Evolutionary conservation across 2,888 invertebrate genomes (phyloP).

Genomic region (Schrankia costaestrigalis): DNA sequence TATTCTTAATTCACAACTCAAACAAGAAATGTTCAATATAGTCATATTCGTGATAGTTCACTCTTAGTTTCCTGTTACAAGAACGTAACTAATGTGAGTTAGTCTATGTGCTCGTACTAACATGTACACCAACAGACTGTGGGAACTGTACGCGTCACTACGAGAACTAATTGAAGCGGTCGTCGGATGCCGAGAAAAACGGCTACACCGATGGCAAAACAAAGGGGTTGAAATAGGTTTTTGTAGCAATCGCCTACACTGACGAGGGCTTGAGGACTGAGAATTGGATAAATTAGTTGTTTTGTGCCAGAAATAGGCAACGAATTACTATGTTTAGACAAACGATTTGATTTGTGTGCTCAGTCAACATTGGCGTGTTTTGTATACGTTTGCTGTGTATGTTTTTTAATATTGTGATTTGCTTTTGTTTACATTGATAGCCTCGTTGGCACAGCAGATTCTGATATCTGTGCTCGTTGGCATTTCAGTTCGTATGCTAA

Average conservation of each 20-base stretch:
- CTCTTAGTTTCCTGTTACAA: background rate
- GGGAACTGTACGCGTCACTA: constrained; percentile 20
- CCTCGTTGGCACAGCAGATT: too few species aligned
- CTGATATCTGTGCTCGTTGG: too few species aligned
- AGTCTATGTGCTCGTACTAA: too few species aligned
- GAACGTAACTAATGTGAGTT: too few species aligned
- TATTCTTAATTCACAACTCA: too few species aligned
- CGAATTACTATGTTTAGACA: background rate
- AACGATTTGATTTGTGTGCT: background rate
- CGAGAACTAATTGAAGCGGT: constrained; percentile 44
- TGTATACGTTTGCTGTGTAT: too few species aligned
- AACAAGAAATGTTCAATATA: too few species aligned
- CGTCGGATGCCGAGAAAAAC: constrained; percentile 32
- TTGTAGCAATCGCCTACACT: constrained; percentile 33
- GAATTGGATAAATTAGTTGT: constrained; percentile 42
- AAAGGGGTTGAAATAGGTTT: constrained; percentile 38
- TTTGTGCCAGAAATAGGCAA: constrained; percentile 35
- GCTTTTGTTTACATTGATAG: background rate
- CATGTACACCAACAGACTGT: background rate
- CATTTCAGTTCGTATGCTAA: too few species aligned
- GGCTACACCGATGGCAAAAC: constrained; percentile 32
- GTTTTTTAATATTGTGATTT: too few species aligned
- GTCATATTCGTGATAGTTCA: background rate
- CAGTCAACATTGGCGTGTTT: too few species aligned
- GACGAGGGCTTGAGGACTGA: constrained; percentile 18